Base-by-base conservation (phyloP, 2,888 invertebrate genomes). In the Carterocephalus palaemon region DNA sequence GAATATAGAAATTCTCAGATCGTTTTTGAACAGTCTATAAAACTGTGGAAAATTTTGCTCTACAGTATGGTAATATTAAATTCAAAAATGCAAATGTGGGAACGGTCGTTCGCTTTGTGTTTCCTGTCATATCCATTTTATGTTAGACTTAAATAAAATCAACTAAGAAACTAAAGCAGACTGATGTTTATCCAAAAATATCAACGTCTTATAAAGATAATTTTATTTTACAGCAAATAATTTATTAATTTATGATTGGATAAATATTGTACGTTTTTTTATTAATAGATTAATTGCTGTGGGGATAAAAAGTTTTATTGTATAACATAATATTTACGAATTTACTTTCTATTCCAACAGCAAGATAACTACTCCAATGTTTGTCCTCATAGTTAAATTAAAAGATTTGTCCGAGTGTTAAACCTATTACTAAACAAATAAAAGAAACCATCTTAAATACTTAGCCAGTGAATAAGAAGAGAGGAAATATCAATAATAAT, bases 151-250 rank as follows among this genome's bases (percentile, higher is more conserved):
- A 8, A 33, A 12, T 4, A 8, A 4, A 9, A 26, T 33, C 2
- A 15, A 41, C n/a, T 9, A 13, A 9, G 10, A 2, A 7, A n/a
- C n/a, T n/a, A 26, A 42, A 42, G 20, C 42, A 42, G 42, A n/a
- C n/a, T n/a, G n/a, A 42, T 34, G 16, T 42, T 42, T 42, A 42
- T 42, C 42, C 42, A 42, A 42, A 42, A 42, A 42, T 42, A 42
- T 42, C 34, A 34, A 42, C 42, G 42, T 42, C 42, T 17, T 7
- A 8, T 36, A 36, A 36, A 4, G 9, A 17, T 24, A n/a, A 37
- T 26, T 4, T 17, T 26, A 26, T 7, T 6, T 15, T 15, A 15
- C 4, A n/a, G 26, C 7, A 7, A 12, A 26, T 12, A 26, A 26
- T 6, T 12, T 2, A 26, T 26, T 5, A 12, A 12, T 26, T 26